A percentile compares a stretch with the other conserved stretches of the same genome.
These are phyloP conservation scores for Drosophila oshimai DNA, from an alignment of 1,140 invertebrate genomes.

Conservation along the genomic window DNA sequence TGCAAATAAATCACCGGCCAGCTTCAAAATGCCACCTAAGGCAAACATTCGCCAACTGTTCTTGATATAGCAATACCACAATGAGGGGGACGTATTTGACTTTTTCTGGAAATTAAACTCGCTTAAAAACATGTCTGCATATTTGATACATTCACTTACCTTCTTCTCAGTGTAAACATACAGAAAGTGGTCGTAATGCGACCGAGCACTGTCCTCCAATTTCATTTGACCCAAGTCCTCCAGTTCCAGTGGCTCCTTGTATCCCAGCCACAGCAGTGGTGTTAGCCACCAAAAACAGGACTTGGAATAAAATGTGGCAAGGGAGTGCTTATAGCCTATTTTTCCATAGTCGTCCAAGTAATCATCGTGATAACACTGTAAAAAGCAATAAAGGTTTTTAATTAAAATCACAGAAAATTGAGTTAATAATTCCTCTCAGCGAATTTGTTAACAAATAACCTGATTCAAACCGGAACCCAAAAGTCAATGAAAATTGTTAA, in stretches of 20 bases:
- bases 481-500: background rate
- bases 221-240: conserved; percentile 89
- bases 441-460: too few relatives aligned
- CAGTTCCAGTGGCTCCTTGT: conserved; percentile 86
- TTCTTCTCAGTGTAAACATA: conserved; percentile 74
- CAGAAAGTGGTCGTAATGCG: conserved; percentile 80
- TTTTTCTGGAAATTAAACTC: conserved; percentile 61
- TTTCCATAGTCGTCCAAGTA: conserved; percentile 69
- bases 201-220: conserved; percentile 84
- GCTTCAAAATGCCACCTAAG: conserved; percentile 88
- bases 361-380: conserved; percentile 70
- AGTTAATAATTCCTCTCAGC: too few relatives aligned
- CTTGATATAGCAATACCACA: conserved; percentile 88
- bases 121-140: background rate
- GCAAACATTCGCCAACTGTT: conserved; percentile 89
- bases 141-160: conserved; percentile 37
- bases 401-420: too few relatives aligned
- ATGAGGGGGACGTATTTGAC: conserved; percentile 70
- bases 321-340: conserved; percentile 84
- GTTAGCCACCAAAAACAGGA: conserved; percentile 91
- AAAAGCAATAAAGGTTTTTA: background rate
- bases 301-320: conserved; percentile 87
- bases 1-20: conserved; percentile 90
- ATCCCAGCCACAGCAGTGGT: conserved; percentile 87
- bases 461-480: too few relatives aligned